Conservation (phyloP, 1,140 invertebrate genomes). For the Calosoma granatense region DNA sequence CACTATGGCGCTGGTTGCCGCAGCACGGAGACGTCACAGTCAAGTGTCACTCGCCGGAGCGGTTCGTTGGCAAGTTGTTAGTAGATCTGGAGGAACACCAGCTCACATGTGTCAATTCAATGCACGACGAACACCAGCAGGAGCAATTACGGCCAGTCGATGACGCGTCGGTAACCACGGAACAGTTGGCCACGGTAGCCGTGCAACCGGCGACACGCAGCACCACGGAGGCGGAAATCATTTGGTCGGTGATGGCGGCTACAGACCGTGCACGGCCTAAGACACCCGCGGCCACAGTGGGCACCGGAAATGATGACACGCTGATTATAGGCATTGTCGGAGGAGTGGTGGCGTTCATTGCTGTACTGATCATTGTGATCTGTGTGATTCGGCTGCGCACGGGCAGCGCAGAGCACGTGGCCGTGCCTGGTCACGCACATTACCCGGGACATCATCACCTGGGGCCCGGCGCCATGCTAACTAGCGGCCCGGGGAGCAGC, state of each 20-base stretch:
- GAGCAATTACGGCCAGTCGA: conserved; percentile 35
- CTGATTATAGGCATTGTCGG: conserved; percentile 86
- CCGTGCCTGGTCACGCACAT: conserved; percentile 47
- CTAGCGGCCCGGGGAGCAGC: conserved; percentile 39
- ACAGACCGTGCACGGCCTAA: conserved; percentile 41
- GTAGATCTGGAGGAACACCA: conserved; percentile 69
- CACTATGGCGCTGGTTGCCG: conserved; percentile 66
- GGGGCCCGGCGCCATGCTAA: conserved; percentile 14
- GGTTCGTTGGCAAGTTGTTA: conserved; percentile 52
- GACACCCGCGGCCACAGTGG: conserved; percentile 42
- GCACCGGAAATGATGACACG: conserved; percentile 74
- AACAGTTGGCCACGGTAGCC: conserved; percentile 35
- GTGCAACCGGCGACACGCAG: conserved; percentile 31
- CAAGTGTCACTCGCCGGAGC: conserved; percentile 54
- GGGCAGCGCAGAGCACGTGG: conserved; percentile 57
- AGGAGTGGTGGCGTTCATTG: conserved; percentile 82
- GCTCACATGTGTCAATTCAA: conserved; percentile 62
- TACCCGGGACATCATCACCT: conserved; percentile 38
- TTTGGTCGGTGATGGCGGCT: conserved; percentile 70
- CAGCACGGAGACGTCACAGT: conserved; percentile 44
- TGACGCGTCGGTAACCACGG: conserved; percentile 31
- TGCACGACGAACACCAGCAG: conserved; percentile 45
- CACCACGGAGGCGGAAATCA: conserved; percentile 70
- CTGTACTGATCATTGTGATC: conserved; percentile 76
- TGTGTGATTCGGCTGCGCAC: conserved; percentile 71